A percentile compares a stretch with the other conserved stretches of the same genome.
These are phyloP conservation scores for Coremacera marginata DNA, from an alignment of 2,888 invertebrate genomes.

Conservation along the genomic window DNA sequence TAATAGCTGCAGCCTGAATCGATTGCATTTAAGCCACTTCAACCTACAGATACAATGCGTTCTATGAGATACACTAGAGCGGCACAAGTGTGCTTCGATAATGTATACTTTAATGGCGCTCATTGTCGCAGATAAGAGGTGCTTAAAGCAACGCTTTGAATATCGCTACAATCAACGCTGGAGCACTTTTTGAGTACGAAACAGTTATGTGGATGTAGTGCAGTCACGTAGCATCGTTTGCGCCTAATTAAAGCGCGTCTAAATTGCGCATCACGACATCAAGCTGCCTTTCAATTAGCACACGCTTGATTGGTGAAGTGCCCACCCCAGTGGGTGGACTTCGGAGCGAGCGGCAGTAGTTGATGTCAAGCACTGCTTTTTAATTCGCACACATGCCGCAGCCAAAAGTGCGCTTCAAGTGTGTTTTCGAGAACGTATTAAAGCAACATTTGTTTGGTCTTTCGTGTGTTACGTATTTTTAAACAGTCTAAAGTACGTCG, in stretches of 20 bases:
- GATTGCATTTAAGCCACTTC: not conserved
- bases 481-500: no score
- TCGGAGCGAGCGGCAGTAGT: not conserved
- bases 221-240: not conserved
- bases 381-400: conserved; percentile 26
- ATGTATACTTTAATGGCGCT: conserved; percentile 39
- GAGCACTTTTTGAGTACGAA: conserved; percentile 10
- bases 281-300: conserved; percentile 3
- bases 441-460: conserved; percentile 38
- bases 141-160: conserved; percentile 43
- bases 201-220: no score
- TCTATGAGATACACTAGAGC: conserved; percentile 10
- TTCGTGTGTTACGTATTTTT: not conserved
- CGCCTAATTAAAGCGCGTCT: conserved; percentile 14
- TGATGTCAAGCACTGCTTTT: conserved; percentile 3
- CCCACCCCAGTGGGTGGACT: not conserved
- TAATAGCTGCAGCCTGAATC: not conserved
- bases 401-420: conserved; percentile 31
- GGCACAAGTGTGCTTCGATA: conserved; percentile 29
- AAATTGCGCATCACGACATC: no score
- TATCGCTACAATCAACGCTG: conserved; percentile 41
- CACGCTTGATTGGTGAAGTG: not conserved
- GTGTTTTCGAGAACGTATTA: conserved; percentile 36
- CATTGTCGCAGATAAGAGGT: conserved; percentile 43
- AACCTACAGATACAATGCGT: not conserved